Evolutionary conservation across 2,113 vertebrate species (phyloP).

Genomic region (rat (Rattus norvegicus)): GRCr8 NC_086019.1:217055001-217055500

Average conservation of each 20-base stretch:
- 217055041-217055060: not conserved
- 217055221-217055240: constrained; percentile 69
- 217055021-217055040: not conserved
- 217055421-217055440: too few relatives aligned
- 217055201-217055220: constrained; percentile 61
- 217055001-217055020: accelerated
- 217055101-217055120: not conserved
- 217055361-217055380: accelerated
- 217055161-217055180: constrained; percentile 73
- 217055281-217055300: not conserved
- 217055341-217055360: not conserved
- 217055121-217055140: not conserved
- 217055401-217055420: not conserved
- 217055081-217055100: accelerated
- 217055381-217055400: not conserved
- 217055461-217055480: not conserved
- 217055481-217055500: not conserved
- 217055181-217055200: constrained; percentile 74
- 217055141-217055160: not conserved
- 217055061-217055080: accelerated
- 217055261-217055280: not conserved
- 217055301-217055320: not conserved
- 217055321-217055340: not conserved
- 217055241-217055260: constrained; percentile 77
- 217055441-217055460: not conserved